Conservation (phyloP, 2,888 invertebrate species). For the Copidosoma aretas region DNA sequence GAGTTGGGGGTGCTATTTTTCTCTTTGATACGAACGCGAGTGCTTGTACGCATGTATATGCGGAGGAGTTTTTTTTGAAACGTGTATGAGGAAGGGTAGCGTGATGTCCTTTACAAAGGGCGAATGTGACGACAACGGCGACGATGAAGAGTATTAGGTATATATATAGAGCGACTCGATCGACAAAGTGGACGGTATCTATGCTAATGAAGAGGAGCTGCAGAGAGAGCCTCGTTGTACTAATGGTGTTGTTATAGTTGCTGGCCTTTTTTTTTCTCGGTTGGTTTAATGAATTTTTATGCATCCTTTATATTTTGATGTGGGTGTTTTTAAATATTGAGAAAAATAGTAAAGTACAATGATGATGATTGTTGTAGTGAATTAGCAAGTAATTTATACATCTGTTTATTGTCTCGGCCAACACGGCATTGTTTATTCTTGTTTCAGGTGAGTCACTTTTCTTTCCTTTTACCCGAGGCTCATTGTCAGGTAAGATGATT, state of each 20-base stretch:
- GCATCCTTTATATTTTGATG: neutral
- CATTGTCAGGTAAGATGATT: neutral
- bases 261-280: neutral
- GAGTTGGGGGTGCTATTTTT: neutral
- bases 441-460: constrained; percentile 25
- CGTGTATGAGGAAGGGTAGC: neutral
- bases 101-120: neutral
- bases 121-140: too few species aligned
- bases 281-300: neutral
- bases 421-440: neutral
- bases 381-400: too few species aligned
- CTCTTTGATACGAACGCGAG: neutral
- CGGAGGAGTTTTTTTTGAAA: neutral
- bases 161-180: constrained; percentile 28
- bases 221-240: constrained; percentile 7
- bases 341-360: too few species aligned
- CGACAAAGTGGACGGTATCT: constrained; percentile 15
- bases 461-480: neutral
- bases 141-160: neutral
- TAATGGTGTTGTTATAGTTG: constrained; percentile 8
- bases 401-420: neutral
- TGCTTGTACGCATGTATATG: neutral
- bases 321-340: too few species aligned
- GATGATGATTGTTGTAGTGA: too few species aligned
- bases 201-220: constrained; percentile 4